Conservation (phyloP, 2,113 vertebrate genomes). For the Pedionomus torquatus region DNA sequence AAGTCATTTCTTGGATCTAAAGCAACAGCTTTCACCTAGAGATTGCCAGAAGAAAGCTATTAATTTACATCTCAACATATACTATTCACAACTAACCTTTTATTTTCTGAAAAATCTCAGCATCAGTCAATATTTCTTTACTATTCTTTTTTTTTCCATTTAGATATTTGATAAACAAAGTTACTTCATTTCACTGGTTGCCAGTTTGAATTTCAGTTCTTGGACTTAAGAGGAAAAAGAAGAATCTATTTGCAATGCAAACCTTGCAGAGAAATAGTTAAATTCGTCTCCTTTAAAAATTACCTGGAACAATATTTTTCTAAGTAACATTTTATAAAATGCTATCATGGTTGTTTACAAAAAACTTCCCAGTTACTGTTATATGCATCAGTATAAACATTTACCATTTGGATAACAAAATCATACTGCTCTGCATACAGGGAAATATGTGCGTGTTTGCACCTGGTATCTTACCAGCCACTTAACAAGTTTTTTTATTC, state of each 20-base stretch:
- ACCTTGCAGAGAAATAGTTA: background rate
- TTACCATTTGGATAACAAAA: background rate
- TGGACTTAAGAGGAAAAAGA: background rate
- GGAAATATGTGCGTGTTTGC: background rate
- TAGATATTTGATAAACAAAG: background rate
- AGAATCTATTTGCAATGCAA: background rate
- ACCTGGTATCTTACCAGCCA: background rate
- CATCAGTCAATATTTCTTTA: background rate
- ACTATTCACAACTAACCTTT: background rate
- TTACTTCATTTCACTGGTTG: background rate
- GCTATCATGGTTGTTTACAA: background rate
- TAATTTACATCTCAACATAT: background rate
- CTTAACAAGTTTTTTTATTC: background rate
- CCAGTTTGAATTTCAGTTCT: background rate
- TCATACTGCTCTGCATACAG: background rate
- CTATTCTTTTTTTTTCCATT: background rate
- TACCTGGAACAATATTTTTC: background rate
- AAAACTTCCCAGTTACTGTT: background rate
- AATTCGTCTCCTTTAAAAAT: background rate
- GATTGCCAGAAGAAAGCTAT: constrained; percentile 12
- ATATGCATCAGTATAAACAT: background rate
- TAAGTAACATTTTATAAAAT: background rate
- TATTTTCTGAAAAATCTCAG: background rate
- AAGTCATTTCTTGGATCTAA: constrained; percentile 87
- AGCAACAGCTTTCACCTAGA: constrained; percentile 88